Conservation (phyloP, 2,888 invertebrate species). For the Orthosia cruda region DNA sequence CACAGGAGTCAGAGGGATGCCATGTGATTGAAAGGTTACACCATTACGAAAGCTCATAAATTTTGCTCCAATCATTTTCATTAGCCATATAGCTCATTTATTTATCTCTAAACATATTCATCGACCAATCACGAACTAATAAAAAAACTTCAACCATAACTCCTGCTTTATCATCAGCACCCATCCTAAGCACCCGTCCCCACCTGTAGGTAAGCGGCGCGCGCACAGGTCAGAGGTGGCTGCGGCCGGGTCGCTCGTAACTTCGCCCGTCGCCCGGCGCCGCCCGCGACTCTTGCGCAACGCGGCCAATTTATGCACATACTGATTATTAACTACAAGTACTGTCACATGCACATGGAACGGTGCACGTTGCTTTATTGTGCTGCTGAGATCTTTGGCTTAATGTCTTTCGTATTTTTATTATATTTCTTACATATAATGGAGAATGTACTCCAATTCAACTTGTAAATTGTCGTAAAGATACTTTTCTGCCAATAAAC, state of each 20-base stretch:
- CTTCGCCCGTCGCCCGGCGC: constrained; percentile 64
- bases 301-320: constrained; percentile 62
- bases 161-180: constrained; percentile 16
- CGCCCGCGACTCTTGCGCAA: constrained; percentile 66
- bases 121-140: not conserved
- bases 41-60: no score
- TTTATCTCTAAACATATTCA: no score
- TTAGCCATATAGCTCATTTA: no score
- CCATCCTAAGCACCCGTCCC: constrained; percentile 35
- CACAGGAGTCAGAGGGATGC: no score
- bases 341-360: constrained; percentile 43
- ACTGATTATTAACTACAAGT: constrained; percentile 60
- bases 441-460: no score
- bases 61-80: no score
- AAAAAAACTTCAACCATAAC: not conserved
- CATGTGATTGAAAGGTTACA: no score
- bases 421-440: not conserved
- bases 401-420: not conserved
- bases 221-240: constrained; percentile 69
- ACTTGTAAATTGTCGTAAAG: not conserved
- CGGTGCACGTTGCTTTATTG: not conserved
- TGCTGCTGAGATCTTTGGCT: not conserved
- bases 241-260: constrained; percentile 67
- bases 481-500: not conserved
- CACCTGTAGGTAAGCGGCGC: constrained; percentile 60